Base-by-base conservation (phyloP, 2,888 invertebrate genomes). In the Monopis laevigella region DNA sequence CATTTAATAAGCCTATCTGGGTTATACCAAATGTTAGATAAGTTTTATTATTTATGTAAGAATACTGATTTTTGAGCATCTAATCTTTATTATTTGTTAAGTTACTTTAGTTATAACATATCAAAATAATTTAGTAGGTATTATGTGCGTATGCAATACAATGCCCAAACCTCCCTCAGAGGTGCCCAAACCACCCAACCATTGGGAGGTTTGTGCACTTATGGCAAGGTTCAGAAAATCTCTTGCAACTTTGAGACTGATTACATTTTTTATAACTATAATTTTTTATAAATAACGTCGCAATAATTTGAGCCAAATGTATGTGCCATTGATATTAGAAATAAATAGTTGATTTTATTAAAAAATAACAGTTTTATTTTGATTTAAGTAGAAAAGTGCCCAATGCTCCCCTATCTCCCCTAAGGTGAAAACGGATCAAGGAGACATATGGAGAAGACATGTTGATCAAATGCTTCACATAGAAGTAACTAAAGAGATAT, bases 301-400 rank as follows among this genome's bases (percentile, higher is more conserved):
- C 26, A 44, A 36, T 41, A 36, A 41, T 44, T 38, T 38, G 28
- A 39, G 35, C 44, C 44, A 44, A 41, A 41, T 44, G 41, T 42
- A 34, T 45, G 36, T 45, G 39, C 40, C 42, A 8, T n/a, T 26
- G 39, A 42, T 39, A 42, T 43, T 40, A 18, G 39, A 13, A 43
- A 39, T 41, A 39, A 43, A 43, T 40, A 39, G 39, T 42, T 40
- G 41, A 41, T 44, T 42, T 41, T 41, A 32, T 41, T 34, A 34
- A 43, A 43, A 40, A 40, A 38, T 41, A 32, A 41, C 43, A 41
- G 38, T 41, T 41, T 41, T 38, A 38, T 44, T 30, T 21, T 34
- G 40, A 40, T 24, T 41, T 39, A 41, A 40, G 41, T 41, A 41
- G 36, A 41, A 40, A 41, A 43, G 28, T 43, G 43, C 27, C 35